Percentiles rank a stretch among this genome's conserved stretches.
Evolutionary conservation across 2,888 invertebrate genomes (phyloP).

Genomic region (Pyralis farinalis): DNA sequence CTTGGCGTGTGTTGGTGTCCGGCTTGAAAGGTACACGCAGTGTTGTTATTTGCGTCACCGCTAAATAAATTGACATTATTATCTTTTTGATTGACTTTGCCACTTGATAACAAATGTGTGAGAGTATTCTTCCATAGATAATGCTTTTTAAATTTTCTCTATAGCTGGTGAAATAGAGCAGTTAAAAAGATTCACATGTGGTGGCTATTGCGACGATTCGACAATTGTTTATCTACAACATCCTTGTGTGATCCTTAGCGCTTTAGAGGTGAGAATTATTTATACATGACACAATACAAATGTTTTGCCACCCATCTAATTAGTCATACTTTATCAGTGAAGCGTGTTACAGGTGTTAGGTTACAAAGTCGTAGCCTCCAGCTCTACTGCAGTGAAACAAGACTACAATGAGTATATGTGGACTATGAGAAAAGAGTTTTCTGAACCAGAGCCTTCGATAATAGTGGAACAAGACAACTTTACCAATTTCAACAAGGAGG

Average conservation of each 20-base stretch:
- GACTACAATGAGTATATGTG: conserved; percentile 96
- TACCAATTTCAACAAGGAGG: conserved; percentile 82
- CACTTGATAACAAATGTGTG: too few relatives aligned
- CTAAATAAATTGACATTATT: background rate
- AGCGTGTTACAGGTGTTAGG: conserved; percentile 84
- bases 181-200: conserved; percentile 90
- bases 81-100: too few relatives aligned
- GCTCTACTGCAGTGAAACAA: conserved; percentile 91
- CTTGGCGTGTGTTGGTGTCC: conserved; percentile 93
- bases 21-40: conserved; percentile 92
- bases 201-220: conserved; percentile 91
- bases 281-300: conserved; percentile 6
- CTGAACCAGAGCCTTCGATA: conserved; percentile 88
- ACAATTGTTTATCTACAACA: conserved; percentile 93
- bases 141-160: conserved; percentile 17
- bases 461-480: conserved; percentile 83
- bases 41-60: conserved; percentile 24
- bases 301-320: conserved; percentile 2
- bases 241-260: conserved; percentile 92
- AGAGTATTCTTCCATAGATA: background rate
- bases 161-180: conserved; percentile 90
- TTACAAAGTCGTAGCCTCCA: conserved; percentile 93
- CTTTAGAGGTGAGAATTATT: conserved; percentile 83
- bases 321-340: conserved; percentile 16
- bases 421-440: conserved; percentile 95